These are phyloP conservation scores for Pteruthius melanotis DNA, from an alignment of 2,113 vertebrate species.

Conservation along the genomic window DNA sequence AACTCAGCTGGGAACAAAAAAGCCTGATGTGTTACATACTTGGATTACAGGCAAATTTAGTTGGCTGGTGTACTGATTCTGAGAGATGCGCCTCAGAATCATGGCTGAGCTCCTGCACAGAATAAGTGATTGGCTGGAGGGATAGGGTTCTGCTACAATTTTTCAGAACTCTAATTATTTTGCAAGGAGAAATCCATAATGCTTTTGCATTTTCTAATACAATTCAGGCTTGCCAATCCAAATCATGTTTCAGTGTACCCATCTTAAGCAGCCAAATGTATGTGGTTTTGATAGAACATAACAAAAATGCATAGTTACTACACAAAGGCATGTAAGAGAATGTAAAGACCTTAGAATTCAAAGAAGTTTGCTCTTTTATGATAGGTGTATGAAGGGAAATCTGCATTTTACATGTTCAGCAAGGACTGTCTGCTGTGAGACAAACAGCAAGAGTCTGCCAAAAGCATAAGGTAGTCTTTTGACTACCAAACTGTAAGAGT, in stretches of 20 bases:
- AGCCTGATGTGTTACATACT: rapidly evolving
- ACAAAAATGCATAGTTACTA: neutral
- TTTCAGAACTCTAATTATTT: neutral
- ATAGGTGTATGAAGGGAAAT: neutral
- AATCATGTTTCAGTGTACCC: neutral
- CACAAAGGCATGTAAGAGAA: neutral
- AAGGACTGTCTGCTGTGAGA: neutral
- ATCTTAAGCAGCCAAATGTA: neutral
- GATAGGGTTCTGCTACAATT: neutral
- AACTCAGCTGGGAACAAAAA: neutral
- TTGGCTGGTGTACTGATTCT: neutral
- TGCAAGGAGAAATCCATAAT: neutral
- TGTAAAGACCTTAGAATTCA: neutral
- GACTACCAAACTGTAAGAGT: neutral
- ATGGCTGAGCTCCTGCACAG: neutral
- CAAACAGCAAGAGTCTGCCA: neutral
- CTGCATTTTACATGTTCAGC: neutral
- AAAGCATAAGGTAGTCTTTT: neutral
- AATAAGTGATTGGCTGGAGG: neutral
- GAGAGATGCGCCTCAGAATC: neutral
- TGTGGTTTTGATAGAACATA: neutral
- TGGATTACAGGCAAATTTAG: neutral
- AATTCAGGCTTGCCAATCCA: neutral
- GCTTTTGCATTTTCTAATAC: neutral
- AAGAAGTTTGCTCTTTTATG: neutral